Percentiles rank a stretch among this genome's conserved stretches.
These are phyloP conservation scores for Aramus guarauna DNA, from an alignment of 2,113 vertebrate species.

Conservation along the genomic window DNA sequence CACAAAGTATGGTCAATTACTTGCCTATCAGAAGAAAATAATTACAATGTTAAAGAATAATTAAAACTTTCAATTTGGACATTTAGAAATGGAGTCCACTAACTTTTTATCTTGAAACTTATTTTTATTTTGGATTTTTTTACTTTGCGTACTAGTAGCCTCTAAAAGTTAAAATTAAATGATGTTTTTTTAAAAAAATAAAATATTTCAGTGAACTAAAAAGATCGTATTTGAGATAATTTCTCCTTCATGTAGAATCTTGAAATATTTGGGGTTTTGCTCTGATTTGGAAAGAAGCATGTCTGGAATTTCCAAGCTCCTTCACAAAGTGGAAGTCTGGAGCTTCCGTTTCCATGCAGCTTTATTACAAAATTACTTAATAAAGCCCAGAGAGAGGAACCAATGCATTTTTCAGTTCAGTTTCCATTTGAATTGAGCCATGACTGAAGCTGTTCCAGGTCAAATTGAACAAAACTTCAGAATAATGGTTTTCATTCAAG, in stretches of 20 bases:
- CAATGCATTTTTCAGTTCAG: not conserved
- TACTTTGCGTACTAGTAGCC: not conserved
- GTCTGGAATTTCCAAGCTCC: not conserved
- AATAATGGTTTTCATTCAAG: not conserved
- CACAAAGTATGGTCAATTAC: not conserved
- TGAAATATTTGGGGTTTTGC: not conserved
- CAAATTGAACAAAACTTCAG: not conserved
- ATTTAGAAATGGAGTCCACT: not conserved
- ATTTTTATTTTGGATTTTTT: not conserved
- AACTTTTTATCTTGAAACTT: not conserved
- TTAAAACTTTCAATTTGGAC: not conserved
- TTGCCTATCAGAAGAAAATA: not conserved
- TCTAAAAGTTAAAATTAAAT: not conserved
- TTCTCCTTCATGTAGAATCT: not conserved
- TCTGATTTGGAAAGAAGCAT: not conserved
- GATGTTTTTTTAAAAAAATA: not conserved
- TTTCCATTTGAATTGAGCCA: not conserved
- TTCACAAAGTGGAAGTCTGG: not conserved
- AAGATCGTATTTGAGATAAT: not conserved
- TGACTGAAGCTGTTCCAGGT: not conserved
- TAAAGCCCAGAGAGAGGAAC: not conserved
- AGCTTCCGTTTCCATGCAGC: not conserved
- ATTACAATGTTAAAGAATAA: not conserved
- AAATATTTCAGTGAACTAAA: not conserved
- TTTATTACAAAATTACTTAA: constrained; percentile 11